phyloP scores from a whole-genome alignment of 2,113 vertebrate genomes.

The Peromyscus leucopus region DNA sequence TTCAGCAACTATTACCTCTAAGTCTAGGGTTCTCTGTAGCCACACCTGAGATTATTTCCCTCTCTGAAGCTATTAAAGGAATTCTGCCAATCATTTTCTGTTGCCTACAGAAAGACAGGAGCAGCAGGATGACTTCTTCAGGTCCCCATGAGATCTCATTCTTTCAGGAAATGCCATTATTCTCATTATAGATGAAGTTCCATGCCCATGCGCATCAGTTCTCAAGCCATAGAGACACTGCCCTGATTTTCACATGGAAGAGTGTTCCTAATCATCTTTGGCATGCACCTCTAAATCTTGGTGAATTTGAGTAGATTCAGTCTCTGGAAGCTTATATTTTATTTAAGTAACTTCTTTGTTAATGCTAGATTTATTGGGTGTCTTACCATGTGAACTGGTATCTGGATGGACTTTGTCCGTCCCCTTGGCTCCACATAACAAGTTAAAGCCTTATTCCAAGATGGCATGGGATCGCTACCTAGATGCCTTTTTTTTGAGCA shows the following conservation, averaged over 20 bases:
- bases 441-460: slow-evolving; percentile 44
- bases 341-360: slow-evolving; percentile 72
- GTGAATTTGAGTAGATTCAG: slow-evolving; percentile 57
- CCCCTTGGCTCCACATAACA: slow-evolving; percentile 37
- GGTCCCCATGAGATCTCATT: neutral
- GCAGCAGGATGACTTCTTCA: neutral
- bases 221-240: slow-evolving; percentile 8
- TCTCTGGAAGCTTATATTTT: slow-evolving; percentile 70
- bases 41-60: neutral
- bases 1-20: neutral
- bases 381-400: slow-evolving; percentile 12
- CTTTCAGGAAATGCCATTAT: slow-evolving; percentile 43
- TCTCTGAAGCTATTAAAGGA: neutral
- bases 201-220: neutral
- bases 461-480: slow-evolving; percentile 15
- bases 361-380: slow-evolving; percentile 60
- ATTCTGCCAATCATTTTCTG: neutral
- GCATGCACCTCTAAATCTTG: slow-evolving; percentile 70
- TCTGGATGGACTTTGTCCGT: slow-evolving; percentile 61
- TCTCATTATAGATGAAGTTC: slow-evolving; percentile 5
- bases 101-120: neutral
- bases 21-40: neutral
- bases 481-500: slow-evolving; percentile 15
- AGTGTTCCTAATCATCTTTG: slow-evolving; percentile 72
- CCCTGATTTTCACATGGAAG: slow-evolving; percentile 24